Conservation (phyloP, 2,888 invertebrate species). For the Melieria crassipennis region DNA sequence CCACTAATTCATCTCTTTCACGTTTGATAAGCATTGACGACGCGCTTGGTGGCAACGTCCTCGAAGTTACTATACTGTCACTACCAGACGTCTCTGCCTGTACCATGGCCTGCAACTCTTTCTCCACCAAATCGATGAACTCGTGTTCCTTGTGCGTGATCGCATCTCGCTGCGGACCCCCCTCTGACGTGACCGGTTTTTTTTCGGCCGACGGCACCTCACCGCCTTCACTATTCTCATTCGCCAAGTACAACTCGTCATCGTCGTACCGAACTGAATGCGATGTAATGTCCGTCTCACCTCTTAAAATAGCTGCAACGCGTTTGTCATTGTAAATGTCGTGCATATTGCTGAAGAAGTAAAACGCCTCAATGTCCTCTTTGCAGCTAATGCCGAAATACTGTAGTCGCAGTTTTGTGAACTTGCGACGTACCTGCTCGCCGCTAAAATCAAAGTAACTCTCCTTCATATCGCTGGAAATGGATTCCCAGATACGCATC, state of each 20-base stretch:
- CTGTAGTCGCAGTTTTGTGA: slow-evolving; percentile 35
- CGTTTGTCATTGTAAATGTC: slow-evolving; percentile 41
- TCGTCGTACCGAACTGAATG: too few relatives aligned
- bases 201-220: too few relatives aligned
- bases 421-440: slow-evolving; percentile 42
- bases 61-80: not conserved
- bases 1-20: too few relatives aligned
- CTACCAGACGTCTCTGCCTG: slow-evolving; percentile 5
- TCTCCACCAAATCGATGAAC: slow-evolving; percentile 43
- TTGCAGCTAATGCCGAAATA: slow-evolving; percentile 39
- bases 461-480: slow-evolving; percentile 45
- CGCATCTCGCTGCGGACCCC: slow-evolving; percentile 26
- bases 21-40: too few relatives aligned
- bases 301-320: slow-evolving; percentile 25
- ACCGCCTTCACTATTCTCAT: not conserved
- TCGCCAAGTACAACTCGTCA: too few relatives aligned
- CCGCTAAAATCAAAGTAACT: slow-evolving; percentile 44
- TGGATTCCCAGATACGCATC: slow-evolving; percentile 39
- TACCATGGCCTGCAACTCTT: slow-evolving; percentile 42
- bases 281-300: not conserved
- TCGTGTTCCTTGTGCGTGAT: slow-evolving; percentile 44
- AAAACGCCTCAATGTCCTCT: slow-evolving; percentile 43
- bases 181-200: too few relatives aligned
- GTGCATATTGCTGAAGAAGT: slow-evolving; percentile 44
- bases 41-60: too few relatives aligned